Conservation (phyloP, 2,888 invertebrate genomes). For the Argynnis bischoffii region DNA sequence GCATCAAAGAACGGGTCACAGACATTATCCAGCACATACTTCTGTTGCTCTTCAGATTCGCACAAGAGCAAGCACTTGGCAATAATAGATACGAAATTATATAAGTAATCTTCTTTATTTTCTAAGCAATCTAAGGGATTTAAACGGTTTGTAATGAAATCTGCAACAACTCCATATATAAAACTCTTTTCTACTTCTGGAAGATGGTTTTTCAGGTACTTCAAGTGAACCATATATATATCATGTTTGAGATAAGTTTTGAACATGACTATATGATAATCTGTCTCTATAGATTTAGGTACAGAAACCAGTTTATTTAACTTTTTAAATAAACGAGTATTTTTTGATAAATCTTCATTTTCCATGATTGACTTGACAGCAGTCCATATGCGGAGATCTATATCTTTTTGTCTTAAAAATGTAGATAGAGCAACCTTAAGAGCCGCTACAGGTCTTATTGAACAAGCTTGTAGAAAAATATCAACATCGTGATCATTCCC, state of each 20-base stretch:
- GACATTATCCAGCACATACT: slow-evolving; percentile 45
- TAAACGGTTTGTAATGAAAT: slow-evolving; percentile 43
- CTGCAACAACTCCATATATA: slow-evolving; percentile 42
- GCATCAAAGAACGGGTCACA: slow-evolving; percentile 50
- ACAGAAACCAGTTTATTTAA: slow-evolving; percentile 41
- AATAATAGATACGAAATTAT: slow-evolving; percentile 47
- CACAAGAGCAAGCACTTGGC: slow-evolving; percentile 55
- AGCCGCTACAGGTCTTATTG: slow-evolving; percentile 48
- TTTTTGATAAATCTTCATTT: slow-evolving; percentile 33
- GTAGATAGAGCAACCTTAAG: slow-evolving; percentile 50
- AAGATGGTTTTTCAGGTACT: slow-evolving; percentile 47
- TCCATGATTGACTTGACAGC: slow-evolving; percentile 49
- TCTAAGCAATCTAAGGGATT: slow-evolving; percentile 34
- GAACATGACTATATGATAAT: slow-evolving; percentile 53
- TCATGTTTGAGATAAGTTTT: slow-evolving; percentile 42
- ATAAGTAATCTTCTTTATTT: slow-evolving; percentile 2
- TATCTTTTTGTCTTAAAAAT: slow-evolving; percentile 39
- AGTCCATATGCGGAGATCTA: slow-evolving; percentile 53
- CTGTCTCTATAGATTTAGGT: slow-evolving; percentile 48
- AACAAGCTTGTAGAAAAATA: slow-evolving; percentile 44
- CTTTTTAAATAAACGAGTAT: slow-evolving; percentile 18
- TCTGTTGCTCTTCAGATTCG: slow-evolving; percentile 46
- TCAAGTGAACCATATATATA: slow-evolving; percentile 43
- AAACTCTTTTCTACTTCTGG: slow-evolving; percentile 44
- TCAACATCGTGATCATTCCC: slow-evolving; percentile 44